phyloP scores from a whole-genome alignment of 2,113 vertebrate species.

The Charina bottae region DNA sequence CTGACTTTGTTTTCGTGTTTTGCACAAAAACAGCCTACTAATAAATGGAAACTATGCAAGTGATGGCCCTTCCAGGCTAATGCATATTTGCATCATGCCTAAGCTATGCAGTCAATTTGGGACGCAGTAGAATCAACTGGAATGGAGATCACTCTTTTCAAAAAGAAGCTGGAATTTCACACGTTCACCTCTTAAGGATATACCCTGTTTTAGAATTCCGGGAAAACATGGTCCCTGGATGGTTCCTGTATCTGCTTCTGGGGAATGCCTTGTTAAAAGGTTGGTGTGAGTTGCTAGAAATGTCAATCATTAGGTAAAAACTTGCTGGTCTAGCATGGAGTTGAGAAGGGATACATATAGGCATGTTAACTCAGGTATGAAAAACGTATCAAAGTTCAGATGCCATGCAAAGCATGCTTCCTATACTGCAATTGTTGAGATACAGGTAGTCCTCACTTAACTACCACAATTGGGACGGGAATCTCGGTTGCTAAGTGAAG shows the following conservation, averaged over 20 bases:
- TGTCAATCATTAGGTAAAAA: background rate
- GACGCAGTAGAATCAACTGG: background rate
- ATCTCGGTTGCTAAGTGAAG: no score
- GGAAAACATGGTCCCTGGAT: background rate
- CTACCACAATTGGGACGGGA: no score
- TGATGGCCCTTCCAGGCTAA: background rate
- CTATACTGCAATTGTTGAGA: background rate
- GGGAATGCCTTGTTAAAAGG: background rate
- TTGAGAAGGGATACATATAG: background rate
- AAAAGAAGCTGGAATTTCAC: background rate
- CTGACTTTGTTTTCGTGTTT: background rate
- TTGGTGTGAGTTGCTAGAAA: background rate
- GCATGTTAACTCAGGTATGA: background rate
- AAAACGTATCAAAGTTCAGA: background rate
- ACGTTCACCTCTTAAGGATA: background rate
- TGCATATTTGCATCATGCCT: background rate
- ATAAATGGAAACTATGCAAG: background rate
- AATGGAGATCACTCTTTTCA: background rate
- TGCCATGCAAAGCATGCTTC: background rate
- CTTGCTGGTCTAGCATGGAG: background rate
- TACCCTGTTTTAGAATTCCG: background rate
- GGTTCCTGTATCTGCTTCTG: background rate
- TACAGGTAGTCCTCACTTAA: no score
- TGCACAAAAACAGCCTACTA: background rate
- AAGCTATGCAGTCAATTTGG: background rate